phyloP scores from a whole-genome alignment of 2,797 vertebrate species.

The Poecilia gillii region DNA sequence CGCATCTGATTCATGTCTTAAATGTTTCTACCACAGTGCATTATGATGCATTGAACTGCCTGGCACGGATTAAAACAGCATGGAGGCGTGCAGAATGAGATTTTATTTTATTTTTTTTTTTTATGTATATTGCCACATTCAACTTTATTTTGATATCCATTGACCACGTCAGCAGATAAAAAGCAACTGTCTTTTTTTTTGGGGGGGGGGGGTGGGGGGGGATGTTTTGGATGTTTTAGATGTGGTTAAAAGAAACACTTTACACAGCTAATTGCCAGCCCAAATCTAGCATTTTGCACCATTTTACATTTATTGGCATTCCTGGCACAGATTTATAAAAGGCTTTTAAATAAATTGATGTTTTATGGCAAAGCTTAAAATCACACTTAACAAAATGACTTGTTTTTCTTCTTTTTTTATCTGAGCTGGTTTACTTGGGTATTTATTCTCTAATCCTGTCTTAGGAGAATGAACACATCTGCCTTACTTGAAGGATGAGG shows the following conservation, averaged over 20 bases:
- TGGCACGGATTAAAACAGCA: slow-evolving; percentile 8
- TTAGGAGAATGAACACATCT: background rate
- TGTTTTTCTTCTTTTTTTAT: background rate
- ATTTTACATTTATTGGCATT: background rate
- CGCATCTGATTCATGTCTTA: slow-evolving; percentile 41
- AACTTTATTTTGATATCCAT: slow-evolving; percentile 19
- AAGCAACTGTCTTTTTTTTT: background rate
- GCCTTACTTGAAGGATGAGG: background rate
- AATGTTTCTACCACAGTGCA: slow-evolving; percentile 15
- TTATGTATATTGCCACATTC: slow-evolving; percentile 4
- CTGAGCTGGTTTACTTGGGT: background rate
- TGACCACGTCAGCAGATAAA: slow-evolving; percentile 29
- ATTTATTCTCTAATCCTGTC: background rate
- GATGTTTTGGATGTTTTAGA: slow-evolving; percentile 34
- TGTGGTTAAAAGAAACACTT: slow-evolving; percentile 28
- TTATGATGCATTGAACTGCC: slow-evolving; percentile 29
- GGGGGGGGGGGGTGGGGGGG: too few relatives aligned
- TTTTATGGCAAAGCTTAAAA: background rate
- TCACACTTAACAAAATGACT: background rate
- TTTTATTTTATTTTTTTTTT: background rate
- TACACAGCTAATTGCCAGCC: slow-evolving; percentile 3
- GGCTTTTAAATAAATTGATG: background rate
- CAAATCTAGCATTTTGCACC: background rate
- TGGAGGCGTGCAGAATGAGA: slow-evolving; percentile 1
- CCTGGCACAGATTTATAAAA: background rate